Evolutionary conservation across 2,797 vertebrate genomes (phyloP).

Genomic region (Falco peregrinus): DNA sequence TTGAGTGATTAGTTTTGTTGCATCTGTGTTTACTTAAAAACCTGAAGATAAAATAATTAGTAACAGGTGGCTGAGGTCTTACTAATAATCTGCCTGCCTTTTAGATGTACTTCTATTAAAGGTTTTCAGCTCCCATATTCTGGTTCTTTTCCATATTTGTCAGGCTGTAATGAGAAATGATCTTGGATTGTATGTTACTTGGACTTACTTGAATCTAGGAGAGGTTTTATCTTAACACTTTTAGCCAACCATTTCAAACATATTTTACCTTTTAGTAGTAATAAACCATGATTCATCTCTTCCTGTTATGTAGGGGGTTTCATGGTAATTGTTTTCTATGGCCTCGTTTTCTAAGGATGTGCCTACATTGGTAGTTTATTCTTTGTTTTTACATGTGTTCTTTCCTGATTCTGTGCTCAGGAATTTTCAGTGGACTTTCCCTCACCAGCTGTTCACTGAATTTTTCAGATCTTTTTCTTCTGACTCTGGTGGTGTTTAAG

Average conservation of each 20-base stretch:
- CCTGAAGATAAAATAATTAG: conserved; percentile 75
- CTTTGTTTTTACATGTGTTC: background rate
- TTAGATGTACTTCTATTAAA: conserved; percentile 42
- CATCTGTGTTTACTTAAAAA: conserved; percentile 79
- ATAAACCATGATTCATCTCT: background rate
- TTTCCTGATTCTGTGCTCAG: background rate
- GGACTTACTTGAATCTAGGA: background rate
- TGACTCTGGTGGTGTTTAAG: background rate
- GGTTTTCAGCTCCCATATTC: conserved; percentile 20
- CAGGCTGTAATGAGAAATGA: conserved; percentile 15
- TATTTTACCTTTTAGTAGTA: background rate
- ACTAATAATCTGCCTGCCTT: conserved; percentile 70
- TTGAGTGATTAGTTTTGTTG: conserved; percentile 56
- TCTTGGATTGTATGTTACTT: conserved; percentile 10
- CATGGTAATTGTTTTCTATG: background rate
- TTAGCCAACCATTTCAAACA: background rate
- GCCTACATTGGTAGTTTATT: background rate
- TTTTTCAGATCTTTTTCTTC: conserved; percentile 15
- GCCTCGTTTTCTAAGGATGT: background rate
- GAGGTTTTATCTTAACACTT: conserved; percentile 22
- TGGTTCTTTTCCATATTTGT: conserved; percentile 45
- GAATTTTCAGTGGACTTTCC: background rate
- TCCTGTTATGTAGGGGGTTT: background rate
- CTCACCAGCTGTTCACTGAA: background rate
- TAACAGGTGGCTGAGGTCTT: conserved; percentile 71